phyloP scores from a whole-genome alignment of 2,888 invertebrate genomes.

The Drosophila niveifrons region DNA sequence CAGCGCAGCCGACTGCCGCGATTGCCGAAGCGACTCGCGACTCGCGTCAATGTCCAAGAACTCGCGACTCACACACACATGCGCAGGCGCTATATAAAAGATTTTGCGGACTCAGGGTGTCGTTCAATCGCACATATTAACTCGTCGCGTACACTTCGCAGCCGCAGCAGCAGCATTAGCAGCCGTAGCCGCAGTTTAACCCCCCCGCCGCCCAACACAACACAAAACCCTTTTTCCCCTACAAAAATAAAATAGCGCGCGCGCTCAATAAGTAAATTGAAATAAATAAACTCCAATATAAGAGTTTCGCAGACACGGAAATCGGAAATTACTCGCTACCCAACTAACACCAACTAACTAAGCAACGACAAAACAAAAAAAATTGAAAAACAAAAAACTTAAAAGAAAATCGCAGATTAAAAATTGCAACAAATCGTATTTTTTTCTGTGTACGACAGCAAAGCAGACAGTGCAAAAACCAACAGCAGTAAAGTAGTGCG shows the following conservation, averaged over 20 bases:
- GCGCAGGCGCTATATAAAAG: conserved; percentile 69
- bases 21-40: conserved; percentile 12
- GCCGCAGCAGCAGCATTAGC: conserved; percentile 29
- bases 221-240: conserved; percentile 5
- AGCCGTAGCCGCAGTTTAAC: conserved; percentile 22
- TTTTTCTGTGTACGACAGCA: conserved; percentile 42
- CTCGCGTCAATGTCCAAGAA: conserved; percentile 43
- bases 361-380: conserved; percentile 24
- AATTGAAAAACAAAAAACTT: conserved; percentile 18
- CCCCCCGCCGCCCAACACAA: conserved; percentile 7
- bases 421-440: conserved; percentile 13
- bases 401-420: conserved; percentile 24
- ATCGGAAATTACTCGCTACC: conserved; percentile 19
- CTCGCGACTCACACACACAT: conserved; percentile 45
- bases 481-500: too few species aligned
- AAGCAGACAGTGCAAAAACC: conserved; percentile 21
- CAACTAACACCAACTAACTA: conserved; percentile 53
- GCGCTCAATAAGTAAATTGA: conserved; percentile 23
- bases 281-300: conserved; percentile 5
- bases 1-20: too few species aligned
- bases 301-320: conserved; percentile 18
- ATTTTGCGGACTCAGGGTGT: conserved; percentile 29
- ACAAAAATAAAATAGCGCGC: conserved; percentile 23
- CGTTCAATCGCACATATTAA: conserved; percentile 74
- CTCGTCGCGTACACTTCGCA: conserved; percentile 68